phyloP scores from a whole-genome alignment of 2,113 vertebrate species.

The Sarotherodon lohbergeri region DNA sequence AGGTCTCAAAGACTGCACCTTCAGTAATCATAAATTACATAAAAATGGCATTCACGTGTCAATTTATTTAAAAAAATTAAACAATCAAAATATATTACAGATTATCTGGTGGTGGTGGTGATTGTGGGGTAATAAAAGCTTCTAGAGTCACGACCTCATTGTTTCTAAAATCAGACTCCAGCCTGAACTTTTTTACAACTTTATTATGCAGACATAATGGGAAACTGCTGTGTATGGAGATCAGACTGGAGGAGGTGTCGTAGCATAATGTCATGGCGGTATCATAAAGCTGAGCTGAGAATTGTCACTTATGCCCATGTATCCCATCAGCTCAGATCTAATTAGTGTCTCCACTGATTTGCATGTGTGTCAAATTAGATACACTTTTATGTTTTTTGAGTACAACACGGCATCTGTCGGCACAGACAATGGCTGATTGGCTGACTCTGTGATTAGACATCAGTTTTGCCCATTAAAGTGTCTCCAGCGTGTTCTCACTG shows the following conservation, averaged over 20 bases:
- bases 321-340: slow-evolving; percentile 30
- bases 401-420: slow-evolving; percentile 12
- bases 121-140: neutral
- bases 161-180: neutral
- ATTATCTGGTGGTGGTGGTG: neutral
- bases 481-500: neutral
- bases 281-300: neutral
- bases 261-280: neutral
- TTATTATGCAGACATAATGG: neutral
- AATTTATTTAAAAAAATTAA: neutral
- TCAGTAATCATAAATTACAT: neutral
- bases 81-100: neutral
- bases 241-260: neutral
- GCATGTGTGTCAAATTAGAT: slow-evolving; percentile 41
- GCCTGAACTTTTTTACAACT: neutral
- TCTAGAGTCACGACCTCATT: neutral
- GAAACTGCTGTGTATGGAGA: neutral
- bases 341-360: slow-evolving; percentile 46
- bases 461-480: neutral
- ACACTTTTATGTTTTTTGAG: slow-evolving; percentile 36
- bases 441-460: slow-evolving; percentile 14
- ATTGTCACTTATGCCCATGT: slow-evolving; percentile 29
- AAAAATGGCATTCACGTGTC: neutral
- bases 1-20: neutral
- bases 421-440: slow-evolving; percentile 22